These are phyloP conservation scores for Spinibarbus caldwelli DNA, from an alignment of 2,797 vertebrate species.

Conservation along the genomic window DNA sequence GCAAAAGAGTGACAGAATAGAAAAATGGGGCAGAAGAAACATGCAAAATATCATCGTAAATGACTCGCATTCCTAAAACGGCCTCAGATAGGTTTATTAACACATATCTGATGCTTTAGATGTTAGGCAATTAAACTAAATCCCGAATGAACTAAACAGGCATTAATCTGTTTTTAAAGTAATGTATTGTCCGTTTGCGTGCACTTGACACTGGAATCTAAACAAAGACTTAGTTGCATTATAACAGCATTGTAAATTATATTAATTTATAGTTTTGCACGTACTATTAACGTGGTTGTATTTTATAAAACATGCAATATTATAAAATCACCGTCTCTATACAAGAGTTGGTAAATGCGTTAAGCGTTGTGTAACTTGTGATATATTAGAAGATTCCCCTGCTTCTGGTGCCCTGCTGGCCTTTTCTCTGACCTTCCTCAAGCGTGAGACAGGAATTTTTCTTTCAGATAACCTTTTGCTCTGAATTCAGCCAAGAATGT, in stretches of 20 bases:
- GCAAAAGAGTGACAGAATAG: conserved; percentile 18
- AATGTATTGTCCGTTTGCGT: neutral
- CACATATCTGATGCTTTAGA: neutral
- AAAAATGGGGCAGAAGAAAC: neutral
- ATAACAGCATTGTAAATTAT: neutral
- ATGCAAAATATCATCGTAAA: neutral
- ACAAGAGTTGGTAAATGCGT: neutral
- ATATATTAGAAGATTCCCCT: conserved; percentile 25
- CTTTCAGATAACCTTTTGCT: conserved; percentile 86
- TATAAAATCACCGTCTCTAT: neutral
- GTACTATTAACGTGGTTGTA: neutral
- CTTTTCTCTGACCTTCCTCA: conserved; percentile 84
- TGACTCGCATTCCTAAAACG: neutral
- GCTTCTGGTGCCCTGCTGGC: conserved; percentile 55
- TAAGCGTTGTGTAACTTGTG: neutral
- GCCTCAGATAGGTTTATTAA: neutral
- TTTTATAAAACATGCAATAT: neutral
- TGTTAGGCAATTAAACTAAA: neutral
- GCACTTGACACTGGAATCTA: neutral
- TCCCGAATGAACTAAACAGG: neutral
- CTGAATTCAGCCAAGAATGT: conserved; percentile 72
- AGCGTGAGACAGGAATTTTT: conserved; percentile 79
- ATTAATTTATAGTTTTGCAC: neutral
- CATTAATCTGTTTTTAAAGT: neutral
- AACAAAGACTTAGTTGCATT: neutral